Evolutionary conservation across 1,140 invertebrate species (phyloP).

Genomic region (Brevipalpus yothersi): DNA sequence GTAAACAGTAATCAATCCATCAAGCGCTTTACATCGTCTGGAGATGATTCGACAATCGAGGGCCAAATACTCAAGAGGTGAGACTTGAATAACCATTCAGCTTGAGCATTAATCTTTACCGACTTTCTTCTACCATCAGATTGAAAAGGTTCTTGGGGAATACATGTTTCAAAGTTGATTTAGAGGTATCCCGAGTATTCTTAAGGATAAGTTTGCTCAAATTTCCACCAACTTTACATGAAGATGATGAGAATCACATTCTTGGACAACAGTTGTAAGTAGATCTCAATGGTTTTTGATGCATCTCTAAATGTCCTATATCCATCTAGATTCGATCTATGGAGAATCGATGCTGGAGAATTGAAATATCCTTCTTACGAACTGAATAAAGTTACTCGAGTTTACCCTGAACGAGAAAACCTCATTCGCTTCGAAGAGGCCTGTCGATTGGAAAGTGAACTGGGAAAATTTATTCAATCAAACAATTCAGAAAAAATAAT

Average conservation of each 20-base stretch:
- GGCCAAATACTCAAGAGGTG: not conserved
- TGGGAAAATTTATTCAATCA: conserved; percentile 15
- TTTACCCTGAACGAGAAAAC: conserved; percentile 22
- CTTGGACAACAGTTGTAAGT: conserved; percentile 6
- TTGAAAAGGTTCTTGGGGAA: not conserved
- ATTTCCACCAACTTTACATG: conserved; percentile 20
- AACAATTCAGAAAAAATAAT: conserved; percentile 17
- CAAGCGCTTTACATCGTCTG: no score
- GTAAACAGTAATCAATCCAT: conserved; percentile 5
- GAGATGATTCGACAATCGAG: not conserved
- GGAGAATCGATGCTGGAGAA: conserved; percentile 25
- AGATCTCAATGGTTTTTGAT: not conserved
- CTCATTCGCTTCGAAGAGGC: conserved; percentile 20
- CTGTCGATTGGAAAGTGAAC: conserved; percentile 15
- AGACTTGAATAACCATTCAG: not conserved
- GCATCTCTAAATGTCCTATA: not conserved
- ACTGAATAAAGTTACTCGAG: conserved; percentile 18
- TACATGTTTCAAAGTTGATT: conserved; percentile 3
- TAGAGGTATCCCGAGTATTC: not conserved
- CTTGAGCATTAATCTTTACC: not conserved
- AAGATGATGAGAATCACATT: conserved; percentile 19
- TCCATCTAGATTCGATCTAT: conserved; percentile 20
- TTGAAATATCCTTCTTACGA: conserved; percentile 23
- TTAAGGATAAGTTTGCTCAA: conserved; percentile 23
- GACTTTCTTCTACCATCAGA: conserved; percentile 3